These are phyloP conservation scores for Yponomeuta cagnagella DNA, from an alignment of 2,888 invertebrate genomes.

Conservation along the genomic window DNA sequence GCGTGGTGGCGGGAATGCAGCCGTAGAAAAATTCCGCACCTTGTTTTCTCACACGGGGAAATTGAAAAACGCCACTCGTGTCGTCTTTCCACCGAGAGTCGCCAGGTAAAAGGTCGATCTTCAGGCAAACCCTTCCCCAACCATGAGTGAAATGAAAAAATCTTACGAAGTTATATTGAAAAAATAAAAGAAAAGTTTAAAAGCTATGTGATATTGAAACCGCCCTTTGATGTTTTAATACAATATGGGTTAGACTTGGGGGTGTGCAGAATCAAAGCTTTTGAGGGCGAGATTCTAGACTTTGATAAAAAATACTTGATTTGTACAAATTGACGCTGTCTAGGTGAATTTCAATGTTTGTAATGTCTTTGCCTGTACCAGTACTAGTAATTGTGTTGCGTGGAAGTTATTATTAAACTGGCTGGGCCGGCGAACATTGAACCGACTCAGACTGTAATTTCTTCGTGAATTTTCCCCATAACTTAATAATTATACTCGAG, in stretches of 20 bases:
- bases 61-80: constrained; percentile 60
- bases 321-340: no score
- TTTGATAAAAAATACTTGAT: no score
- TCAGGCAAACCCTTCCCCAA: constrained; percentile 38
- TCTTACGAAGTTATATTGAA: constrained; percentile 3
- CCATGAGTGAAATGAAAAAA: constrained; percentile 22
- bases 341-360: no score
- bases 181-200: background rate
- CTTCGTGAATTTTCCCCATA: no score
- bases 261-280: background rate
- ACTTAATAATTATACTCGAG: no score
- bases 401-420: no score
- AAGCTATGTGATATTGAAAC: background rate
- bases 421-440: no score
- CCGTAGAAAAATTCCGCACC: constrained; percentile 45
- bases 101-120: constrained; percentile 38
- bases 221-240: background rate
- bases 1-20: constrained; percentile 53
- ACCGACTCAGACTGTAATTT: no score
- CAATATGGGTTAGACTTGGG: background rate
- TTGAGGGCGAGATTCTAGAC: background rate
- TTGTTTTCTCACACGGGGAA: constrained; percentile 51
- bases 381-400: no score
- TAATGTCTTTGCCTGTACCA: no score
- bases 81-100: constrained; percentile 37